These are phyloP conservation scores for Rhogogaster chlorosoma DNA, from an alignment of 2,888 invertebrate species.

Conservation along the genomic window DNA sequence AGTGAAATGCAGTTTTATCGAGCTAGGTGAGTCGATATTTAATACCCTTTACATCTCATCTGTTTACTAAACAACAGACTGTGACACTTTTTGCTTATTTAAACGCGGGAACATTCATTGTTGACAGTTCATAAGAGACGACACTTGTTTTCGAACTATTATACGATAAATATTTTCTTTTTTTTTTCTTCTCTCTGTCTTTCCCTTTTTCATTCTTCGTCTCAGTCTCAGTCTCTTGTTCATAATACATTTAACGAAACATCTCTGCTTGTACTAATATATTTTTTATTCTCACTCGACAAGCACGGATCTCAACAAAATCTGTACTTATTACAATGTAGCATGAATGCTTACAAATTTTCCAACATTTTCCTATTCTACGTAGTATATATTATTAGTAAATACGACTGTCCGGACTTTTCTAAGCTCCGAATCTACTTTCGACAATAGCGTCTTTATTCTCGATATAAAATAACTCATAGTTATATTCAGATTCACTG, in stretches of 20 bases:
- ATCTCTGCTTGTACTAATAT: neutral
- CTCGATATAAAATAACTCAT: neutral
- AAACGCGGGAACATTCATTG: constrained; percentile 32
- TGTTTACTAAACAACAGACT: neutral
- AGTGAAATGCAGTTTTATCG: constrained; percentile 59
- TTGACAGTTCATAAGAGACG: constrained; percentile 22
- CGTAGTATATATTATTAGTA: neutral
- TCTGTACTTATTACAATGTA: neutral
- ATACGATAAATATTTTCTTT: neutral
- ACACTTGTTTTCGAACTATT: neutral
- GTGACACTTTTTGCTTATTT: neutral
- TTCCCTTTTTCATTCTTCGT: neutral
- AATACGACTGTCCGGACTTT: neutral
- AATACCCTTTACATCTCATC: constrained; percentile 18
- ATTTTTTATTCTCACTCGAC: neutral
- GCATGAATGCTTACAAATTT: neutral
- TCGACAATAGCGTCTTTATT: neutral
- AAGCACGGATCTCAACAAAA: neutral
- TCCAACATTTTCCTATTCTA: neutral
- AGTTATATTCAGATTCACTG: neutral
- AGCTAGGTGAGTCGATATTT: constrained; percentile 59
- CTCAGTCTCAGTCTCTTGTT: neutral
- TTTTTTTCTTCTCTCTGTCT: neutral
- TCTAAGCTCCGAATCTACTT: neutral
- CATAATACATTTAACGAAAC: neutral